Evolutionary conservation across 2,113 vertebrate genomes (phyloP).

Genomic region (Mastomys natalensis): DNA sequence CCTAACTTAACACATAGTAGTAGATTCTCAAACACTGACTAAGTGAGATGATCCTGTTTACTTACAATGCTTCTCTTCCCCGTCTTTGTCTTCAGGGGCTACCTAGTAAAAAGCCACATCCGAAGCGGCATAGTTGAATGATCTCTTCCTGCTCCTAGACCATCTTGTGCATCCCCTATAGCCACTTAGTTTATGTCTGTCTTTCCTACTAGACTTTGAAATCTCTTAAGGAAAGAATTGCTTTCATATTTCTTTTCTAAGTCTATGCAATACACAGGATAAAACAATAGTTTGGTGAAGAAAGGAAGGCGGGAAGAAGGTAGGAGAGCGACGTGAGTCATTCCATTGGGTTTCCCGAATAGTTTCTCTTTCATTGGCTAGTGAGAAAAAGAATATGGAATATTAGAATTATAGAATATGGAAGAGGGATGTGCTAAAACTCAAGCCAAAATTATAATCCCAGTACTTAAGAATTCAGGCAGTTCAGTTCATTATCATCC

Average conservation of each 20-base stretch:
- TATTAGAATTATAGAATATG: conserved; percentile 1
- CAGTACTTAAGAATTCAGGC: not conserved
- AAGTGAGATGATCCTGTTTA: not conserved
- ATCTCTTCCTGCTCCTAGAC: not conserved
- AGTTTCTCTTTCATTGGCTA: conserved; percentile 12
- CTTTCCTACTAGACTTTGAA: conserved; percentile 2
- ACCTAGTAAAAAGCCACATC: not conserved
- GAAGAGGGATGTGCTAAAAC: not conserved
- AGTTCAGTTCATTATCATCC: not conserved
- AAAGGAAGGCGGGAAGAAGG: not conserved
- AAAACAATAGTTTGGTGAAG: conserved; percentile 41
- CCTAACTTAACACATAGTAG: not conserved
- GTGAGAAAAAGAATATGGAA: not conserved
- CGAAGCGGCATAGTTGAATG: not conserved
- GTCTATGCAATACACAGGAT: not conserved
- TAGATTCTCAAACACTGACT: not conserved
- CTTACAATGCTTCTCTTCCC: not conserved
- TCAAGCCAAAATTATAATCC: not conserved
- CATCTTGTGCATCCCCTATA: not conserved
- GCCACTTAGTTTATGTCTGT: not conserved
- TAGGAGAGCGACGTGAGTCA: not conserved
- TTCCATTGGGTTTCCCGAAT: conserved; percentile 11
- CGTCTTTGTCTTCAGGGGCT: not conserved
- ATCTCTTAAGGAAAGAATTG: not conserved
- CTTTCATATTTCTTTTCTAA: conserved; percentile 20